Evolutionary conservation across 2,113 vertebrate species (phyloP).

Genomic region (Lepus americanus): DNA sequence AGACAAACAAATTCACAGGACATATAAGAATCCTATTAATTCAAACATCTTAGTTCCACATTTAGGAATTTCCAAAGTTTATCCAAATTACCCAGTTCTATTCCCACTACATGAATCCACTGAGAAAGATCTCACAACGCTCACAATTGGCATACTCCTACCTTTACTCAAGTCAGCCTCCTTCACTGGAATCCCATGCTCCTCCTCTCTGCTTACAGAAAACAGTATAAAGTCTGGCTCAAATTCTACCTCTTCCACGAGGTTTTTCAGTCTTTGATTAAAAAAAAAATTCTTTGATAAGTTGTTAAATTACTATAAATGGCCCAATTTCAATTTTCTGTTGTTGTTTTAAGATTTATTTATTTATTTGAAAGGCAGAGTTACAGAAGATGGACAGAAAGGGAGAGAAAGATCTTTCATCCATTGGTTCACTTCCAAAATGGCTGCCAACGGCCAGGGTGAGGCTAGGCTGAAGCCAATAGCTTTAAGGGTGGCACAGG

Average conservation of each 20-base stretch:
- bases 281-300: not conserved
- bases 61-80: conserved; percentile 49
- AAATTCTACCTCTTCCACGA: conserved; percentile 47
- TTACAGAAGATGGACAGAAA: too few species aligned
- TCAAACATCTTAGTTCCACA: conserved; percentile 20
- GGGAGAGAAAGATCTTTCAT: too few species aligned
- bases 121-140: conserved; percentile 27
- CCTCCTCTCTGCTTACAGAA: not conserved
- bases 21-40: conserved; percentile 30
- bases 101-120: not conserved
- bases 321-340: not conserved
- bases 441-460: too few species aligned
- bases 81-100: conserved; percentile 43
- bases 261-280: conserved; percentile 41
- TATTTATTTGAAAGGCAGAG: too few species aligned
- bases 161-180: not conserved
- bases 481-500: too few species aligned
- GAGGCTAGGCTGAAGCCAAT: too few species aligned
- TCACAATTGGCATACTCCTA: conserved; percentile 37
- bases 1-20: conserved; percentile 44
- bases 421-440: too few species aligned
- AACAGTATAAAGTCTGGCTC: not conserved
- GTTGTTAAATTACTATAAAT: conserved; percentile 37
- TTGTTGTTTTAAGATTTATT: too few species aligned
- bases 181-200: conserved; percentile 18